These are phyloP conservation scores for Malurus leucopterus DNA, from an alignment of 2,797 vertebrate species.

Conservation along the genomic window DNA sequence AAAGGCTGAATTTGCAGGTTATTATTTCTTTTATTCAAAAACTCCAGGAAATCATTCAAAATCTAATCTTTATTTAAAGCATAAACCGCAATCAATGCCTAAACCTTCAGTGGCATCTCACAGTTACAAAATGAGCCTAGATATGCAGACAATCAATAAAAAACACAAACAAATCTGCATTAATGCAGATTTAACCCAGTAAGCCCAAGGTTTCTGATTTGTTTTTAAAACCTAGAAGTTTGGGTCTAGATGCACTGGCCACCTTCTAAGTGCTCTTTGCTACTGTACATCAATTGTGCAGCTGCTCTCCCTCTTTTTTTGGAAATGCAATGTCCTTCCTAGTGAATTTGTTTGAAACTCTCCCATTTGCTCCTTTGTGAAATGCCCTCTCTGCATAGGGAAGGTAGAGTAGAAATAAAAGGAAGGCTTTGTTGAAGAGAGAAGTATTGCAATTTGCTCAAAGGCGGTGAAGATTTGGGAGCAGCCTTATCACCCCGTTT, in stretches of 20 bases:
- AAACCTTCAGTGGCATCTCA: background rate
- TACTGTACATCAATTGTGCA: background rate
- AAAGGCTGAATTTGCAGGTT: background rate
- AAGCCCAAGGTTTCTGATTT: background rate
- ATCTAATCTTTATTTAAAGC: background rate
- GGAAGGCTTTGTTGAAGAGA: background rate
- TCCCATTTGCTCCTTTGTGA: background rate
- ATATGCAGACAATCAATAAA: background rate
- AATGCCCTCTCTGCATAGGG: background rate
- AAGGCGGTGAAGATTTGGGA: background rate
- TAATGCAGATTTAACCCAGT: background rate
- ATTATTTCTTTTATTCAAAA: background rate
- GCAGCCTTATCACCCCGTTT: background rate
- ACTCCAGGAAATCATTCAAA: background rate
- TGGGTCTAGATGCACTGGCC: background rate
- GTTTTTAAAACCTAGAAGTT: background rate
- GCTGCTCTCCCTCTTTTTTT: background rate
- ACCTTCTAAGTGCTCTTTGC: background rate
- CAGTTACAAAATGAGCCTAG: background rate
- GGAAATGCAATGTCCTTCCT: fast-evolving
- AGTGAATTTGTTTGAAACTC: background rate
- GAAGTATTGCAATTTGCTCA: background rate
- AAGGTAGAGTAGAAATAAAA: background rate
- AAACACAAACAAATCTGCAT: background rate
- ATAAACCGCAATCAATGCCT: background rate